Conservation (phyloP, 2,888 invertebrate genomes). For the Phrixothrix hirtus region DNA sequence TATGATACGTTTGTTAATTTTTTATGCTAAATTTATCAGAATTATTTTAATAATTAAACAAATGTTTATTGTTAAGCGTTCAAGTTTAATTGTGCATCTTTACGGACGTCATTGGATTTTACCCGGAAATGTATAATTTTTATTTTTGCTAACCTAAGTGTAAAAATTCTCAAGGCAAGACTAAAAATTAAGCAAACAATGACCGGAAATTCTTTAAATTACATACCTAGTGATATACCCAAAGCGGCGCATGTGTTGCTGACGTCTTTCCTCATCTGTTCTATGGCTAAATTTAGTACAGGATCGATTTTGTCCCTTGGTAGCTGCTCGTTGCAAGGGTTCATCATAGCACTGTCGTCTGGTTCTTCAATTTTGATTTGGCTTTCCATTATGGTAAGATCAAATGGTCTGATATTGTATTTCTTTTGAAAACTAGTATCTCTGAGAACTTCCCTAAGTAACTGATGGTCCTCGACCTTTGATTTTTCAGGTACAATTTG, state of each 20-base stretch:
- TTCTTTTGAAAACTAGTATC: slow-evolving; percentile 85
- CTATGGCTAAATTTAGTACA: slow-evolving; percentile 81
- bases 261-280: slow-evolving; percentile 84
- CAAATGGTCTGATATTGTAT: slow-evolving; percentile 79
- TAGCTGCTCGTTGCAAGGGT: slow-evolving; percentile 58
- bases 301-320: slow-evolving; percentile 80
- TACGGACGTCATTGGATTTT: slow-evolving; percentile 11
- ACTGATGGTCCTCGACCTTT: slow-evolving; percentile 69
- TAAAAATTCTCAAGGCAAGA: not conserved
- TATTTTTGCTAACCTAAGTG: not conserved
- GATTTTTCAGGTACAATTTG: slow-evolving; percentile 37
- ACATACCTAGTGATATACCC: slow-evolving; percentile 86
- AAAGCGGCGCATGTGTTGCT: slow-evolving; percentile 82
- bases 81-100: no score
- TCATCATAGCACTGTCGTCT: slow-evolving; percentile 58
- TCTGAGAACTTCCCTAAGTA: slow-evolving; percentile 78
- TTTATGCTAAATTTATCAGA: no score
- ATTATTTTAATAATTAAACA: no score
- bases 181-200: no score
- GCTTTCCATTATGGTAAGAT: slow-evolving; percentile 62
- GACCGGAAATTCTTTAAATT: slow-evolving; percentile 8
- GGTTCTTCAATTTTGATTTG: slow-evolving; percentile 71
- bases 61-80: no score
- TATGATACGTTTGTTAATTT: no score
- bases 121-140: slow-evolving; percentile 3